Base-by-base conservation (phyloP, 2,888 invertebrate species). In the Arctia plantaginis region DNA sequence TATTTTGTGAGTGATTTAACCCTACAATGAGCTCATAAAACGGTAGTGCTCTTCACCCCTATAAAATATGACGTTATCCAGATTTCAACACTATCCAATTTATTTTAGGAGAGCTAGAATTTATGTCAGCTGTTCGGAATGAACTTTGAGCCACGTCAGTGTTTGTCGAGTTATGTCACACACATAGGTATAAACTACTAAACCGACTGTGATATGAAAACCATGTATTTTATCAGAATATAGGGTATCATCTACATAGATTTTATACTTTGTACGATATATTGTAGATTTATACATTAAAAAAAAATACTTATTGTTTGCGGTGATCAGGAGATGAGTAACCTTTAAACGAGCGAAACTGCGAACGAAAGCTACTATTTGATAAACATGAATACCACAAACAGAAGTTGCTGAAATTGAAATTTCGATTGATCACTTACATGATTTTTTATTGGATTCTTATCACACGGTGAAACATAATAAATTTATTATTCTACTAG, bases 11-110 rank as follows among this genome's bases (percentile, higher is more conserved):
- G 39, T 44, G 20, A 41, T 67, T n/a, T 64, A 80, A 62, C 80
- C 78, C 77, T 77, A 69, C 4, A 30, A 66, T 47, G 69, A 73
- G 68, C 75, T 77, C 80, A 77, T 82, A 80, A 82, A 81, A 82
- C 71, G 69, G 69, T 75, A 77, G 71, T 77, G 35, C 55, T 65
- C 64, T 68, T 66, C 69, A 66, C 75, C 82, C 66, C 68, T 77
- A 77, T 82, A 82, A 82, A 82, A 70, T 72, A 74, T 74, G 68
- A 73, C 73, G 73, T 80, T 77, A 80, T 82, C 77, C 76, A 82
- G 44, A 80, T 82, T 82, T 82, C 76, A 80, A 75, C 75, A 76
- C 79, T 74, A 77, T 80, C 81, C 79, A 82, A 82, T 82, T 82
- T 82, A 66, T 59, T 74, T 70, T 69, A 69, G 71, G 59, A 65